These are phyloP conservation scores for Musca vetustissima DNA, from an alignment of 1,140 invertebrate genomes.

Conservation along the genomic window DNA sequence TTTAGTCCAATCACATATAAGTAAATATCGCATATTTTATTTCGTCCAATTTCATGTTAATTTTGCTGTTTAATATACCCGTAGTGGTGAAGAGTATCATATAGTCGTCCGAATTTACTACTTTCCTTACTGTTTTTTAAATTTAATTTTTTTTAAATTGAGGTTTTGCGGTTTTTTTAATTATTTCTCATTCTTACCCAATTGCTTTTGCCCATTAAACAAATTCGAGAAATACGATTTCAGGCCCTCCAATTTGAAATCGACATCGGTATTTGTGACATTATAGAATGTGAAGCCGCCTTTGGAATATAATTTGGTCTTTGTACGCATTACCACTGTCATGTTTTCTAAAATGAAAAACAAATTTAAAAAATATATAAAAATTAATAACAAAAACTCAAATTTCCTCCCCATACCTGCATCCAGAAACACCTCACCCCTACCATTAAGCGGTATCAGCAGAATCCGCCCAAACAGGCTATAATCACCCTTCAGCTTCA, in stretches of 20 bases:
- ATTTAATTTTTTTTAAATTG: too few relatives aligned
- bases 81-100: too few relatives aligned
- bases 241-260: constrained; percentile 51
- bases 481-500: constrained; percentile 70
- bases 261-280: constrained; percentile 57
- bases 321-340: constrained; percentile 64
- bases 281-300: constrained; percentile 66
- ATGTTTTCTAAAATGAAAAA: constrained; percentile 41
- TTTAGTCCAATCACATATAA: too few relatives aligned
- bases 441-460: constrained; percentile 68
- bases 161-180: neutral
- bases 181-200: constrained; percentile 34
- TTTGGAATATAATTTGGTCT: constrained; percentile 63
- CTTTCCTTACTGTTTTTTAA: too few relatives aligned
- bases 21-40: too few relatives aligned
- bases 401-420: constrained; percentile 56
- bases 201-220: constrained; percentile 51
- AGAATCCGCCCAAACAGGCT: constrained; percentile 70
- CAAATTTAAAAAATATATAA: neutral
- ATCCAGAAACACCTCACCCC: constrained; percentile 69
- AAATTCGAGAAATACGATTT: constrained; percentile 50
- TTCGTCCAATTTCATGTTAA: too few relatives aligned
- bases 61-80: too few relatives aligned
- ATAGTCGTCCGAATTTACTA: too few relatives aligned
- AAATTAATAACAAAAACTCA: neutral